Evolutionary conservation across 2,797 vertebrate genomes (phyloP).

Genomic region (Anas bernieri): DNA sequence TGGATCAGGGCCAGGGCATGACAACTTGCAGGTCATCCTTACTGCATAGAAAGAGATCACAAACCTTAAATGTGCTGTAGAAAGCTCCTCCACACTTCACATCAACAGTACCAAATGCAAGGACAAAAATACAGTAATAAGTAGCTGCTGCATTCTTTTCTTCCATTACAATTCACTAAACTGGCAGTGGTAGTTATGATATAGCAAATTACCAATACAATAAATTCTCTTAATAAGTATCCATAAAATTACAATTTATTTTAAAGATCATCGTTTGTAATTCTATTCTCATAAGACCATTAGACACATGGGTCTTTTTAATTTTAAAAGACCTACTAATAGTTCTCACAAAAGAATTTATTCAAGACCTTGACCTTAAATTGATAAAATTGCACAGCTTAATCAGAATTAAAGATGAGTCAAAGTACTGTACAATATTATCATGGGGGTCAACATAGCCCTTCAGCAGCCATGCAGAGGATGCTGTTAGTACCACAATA

Average conservation of each 20-base stretch:
- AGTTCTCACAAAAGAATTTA: slow-evolving; percentile 67
- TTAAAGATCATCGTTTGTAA: slow-evolving; percentile 68
- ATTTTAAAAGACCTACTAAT: slow-evolving; percentile 67
- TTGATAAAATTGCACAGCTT: slow-evolving; percentile 73
- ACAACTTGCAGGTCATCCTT: neutral
- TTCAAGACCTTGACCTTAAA: slow-evolving; percentile 73
- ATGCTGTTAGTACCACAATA: neutral
- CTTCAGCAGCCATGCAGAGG: neutral
- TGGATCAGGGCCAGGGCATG: slow-evolving; percentile 43
- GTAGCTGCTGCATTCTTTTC: slow-evolving; percentile 34
- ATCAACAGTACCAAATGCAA: slow-evolving; percentile 7
- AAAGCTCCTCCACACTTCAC: neutral
- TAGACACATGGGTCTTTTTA: slow-evolving; percentile 58
- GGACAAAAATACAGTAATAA: neutral
- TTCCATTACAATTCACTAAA: slow-evolving; percentile 51
- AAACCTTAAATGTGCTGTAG: slow-evolving; percentile 1
- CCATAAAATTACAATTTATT: slow-evolving; percentile 72
- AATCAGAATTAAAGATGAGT: slow-evolving; percentile 74
- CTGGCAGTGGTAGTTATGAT: slow-evolving; percentile 37
- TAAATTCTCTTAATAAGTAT: slow-evolving; percentile 68
- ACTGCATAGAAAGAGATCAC: neutral
- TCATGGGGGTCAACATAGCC: slow-evolving; percentile 19
- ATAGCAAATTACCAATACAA: slow-evolving; percentile 62
- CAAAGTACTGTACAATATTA: slow-evolving; percentile 39
- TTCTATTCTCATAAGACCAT: slow-evolving; percentile 66